These are phyloP conservation scores for Phaetusa simplex DNA, from an alignment of 2,113 vertebrate genomes.

Conservation along the genomic window DNA sequence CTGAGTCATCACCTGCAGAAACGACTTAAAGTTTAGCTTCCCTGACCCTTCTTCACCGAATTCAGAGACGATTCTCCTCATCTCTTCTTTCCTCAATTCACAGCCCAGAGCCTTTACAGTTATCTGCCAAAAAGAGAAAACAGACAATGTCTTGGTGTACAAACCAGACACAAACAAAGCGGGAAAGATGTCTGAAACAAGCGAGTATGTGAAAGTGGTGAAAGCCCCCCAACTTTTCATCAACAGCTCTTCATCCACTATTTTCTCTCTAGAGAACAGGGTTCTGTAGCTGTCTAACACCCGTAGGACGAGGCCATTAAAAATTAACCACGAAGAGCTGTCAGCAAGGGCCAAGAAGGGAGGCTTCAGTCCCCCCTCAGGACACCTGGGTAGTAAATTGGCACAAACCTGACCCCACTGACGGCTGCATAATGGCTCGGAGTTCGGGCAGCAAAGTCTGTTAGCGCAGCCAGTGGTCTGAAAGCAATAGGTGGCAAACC, in stretches of 20 bases:
- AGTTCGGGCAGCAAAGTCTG: not conserved
- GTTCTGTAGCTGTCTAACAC: not conserved
- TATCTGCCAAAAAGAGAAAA: conserved; percentile 72
- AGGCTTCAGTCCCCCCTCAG: not conserved
- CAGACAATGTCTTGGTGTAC: not conserved
- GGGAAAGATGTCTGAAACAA: not conserved
- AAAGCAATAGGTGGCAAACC: not conserved
- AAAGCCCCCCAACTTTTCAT: not conserved
- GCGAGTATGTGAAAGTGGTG: too few relatives aligned
- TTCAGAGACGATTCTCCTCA: conserved; percentile 87
- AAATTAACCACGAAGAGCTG: not conserved
- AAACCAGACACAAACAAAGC: not conserved
- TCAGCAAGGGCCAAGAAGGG: not conserved
- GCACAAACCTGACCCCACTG: not conserved
- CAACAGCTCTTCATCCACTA: not conserved
- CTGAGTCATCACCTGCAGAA: conserved; percentile 87
- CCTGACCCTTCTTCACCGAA: conserved; percentile 87
- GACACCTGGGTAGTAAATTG: not conserved
- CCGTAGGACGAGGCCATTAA: not conserved
- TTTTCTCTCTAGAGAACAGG: not conserved
- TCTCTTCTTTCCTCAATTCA: conserved; percentile 90
- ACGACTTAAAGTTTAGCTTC: conserved; percentile 87
- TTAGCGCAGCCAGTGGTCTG: not conserved
- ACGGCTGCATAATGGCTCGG: not conserved
- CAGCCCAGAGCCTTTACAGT: conserved; percentile 90